Percentiles rank a stretch among this genome's conserved stretches.
These are phyloP conservation scores for Leptopilina myrica DNA, from an alignment of 2,888 invertebrate genomes.

Conservation along the genomic window DNA sequence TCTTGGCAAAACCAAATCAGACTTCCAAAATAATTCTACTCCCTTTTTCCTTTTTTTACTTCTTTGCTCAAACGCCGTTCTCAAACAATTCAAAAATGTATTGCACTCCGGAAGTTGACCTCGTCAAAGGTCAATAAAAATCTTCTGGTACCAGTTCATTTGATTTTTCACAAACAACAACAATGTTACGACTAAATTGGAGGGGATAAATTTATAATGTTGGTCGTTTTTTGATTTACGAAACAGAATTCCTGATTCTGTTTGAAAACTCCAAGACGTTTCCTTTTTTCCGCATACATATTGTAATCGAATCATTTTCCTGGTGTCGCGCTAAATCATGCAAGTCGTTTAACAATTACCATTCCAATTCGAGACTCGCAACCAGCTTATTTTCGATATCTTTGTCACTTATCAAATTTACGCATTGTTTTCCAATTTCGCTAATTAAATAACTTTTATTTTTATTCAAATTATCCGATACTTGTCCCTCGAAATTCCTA, in stretches of 20 bases:
- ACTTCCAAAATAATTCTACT: slow-evolving; percentile 42
- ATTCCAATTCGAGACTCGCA: no score
- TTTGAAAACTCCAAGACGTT: background rate
- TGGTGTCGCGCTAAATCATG: background rate
- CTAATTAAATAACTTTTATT: no score
- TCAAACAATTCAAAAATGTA: background rate
- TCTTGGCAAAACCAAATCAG: slow-evolving; percentile 35
- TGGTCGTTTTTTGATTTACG: background rate
- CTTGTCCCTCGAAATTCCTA: no score
- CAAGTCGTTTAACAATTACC: background rate
- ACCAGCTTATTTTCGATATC: no score
- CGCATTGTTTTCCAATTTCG: no score
- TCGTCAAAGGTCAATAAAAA: background rate
- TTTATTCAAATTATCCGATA: no score
- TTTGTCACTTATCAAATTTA: no score
- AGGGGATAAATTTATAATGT: background rate
- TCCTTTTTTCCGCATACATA: background rate
- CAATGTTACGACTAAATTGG: background rate
- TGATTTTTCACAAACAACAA: background rate
- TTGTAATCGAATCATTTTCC: background rate
- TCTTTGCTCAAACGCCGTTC: no score
- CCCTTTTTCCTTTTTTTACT: no score
- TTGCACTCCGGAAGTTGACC: background rate
- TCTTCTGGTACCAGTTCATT: background rate
- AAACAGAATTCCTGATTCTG: background rate